Percentiles rank a stretch among this genome's conserved stretches.
Conservation (phyloP, 2,113 vertebrate species). For the Oenanthe oenanthe region DNA sequence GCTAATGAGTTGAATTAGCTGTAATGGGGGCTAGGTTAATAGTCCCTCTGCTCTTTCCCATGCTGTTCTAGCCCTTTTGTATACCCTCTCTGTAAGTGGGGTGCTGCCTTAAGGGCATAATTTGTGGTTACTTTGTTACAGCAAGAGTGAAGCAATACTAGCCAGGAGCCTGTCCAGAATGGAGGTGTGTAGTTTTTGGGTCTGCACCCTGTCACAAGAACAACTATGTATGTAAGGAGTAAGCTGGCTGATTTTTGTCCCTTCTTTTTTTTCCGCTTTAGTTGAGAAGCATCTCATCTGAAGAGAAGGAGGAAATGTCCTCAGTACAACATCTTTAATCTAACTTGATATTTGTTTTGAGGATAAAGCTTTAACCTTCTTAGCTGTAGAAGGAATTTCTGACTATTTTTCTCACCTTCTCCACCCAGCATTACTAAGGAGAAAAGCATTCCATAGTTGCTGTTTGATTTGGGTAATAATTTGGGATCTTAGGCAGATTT, state of each 20-base stretch:
- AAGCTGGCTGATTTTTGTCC: not conserved
- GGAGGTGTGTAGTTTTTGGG: not conserved
- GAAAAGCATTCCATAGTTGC: not conserved
- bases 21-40: conserved; percentile 15
- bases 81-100: not conserved
- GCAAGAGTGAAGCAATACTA: not conserved
- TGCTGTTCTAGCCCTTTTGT: not conserved
- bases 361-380: not conserved
- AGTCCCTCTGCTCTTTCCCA: not conserved
- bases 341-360: not conserved
- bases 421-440: not conserved
- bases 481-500: not conserved
- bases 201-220: not conserved
- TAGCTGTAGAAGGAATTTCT: not conserved
- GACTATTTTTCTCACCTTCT: not conserved
- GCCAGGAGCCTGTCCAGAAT: not conserved
- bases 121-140: not conserved
- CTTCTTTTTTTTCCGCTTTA: not conserved
- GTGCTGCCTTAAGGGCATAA: not conserved
- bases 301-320: not conserved
- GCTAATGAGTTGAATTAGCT: conserved; percentile 14
- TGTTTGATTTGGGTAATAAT: not conserved
- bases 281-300: not conserved
- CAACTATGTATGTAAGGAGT: not conserved
- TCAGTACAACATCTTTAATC: not conserved